These are phyloP conservation scores for Phocides pigmalion DNA, from an alignment of 1,140 invertebrate genomes.

Conservation along the genomic window DNA sequence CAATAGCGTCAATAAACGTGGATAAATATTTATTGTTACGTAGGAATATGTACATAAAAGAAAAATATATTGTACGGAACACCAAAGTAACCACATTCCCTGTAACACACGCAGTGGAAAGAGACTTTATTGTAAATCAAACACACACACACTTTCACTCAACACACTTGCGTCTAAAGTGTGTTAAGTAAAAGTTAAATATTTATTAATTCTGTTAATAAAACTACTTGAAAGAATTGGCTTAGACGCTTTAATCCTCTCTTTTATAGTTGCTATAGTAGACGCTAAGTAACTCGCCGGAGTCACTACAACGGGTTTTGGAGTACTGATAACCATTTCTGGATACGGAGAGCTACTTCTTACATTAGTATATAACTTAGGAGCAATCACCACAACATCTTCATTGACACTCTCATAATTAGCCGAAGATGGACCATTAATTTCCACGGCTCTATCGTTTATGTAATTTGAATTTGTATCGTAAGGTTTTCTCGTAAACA, in stretches of 20 bases:
- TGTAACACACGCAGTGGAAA: too few species aligned
- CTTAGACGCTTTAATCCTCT: conserved; percentile 52
- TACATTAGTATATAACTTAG: conserved; percentile 49
- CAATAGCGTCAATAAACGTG: too few species aligned
- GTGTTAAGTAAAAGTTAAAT: conserved; percentile 46
- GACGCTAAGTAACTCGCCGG: conserved; percentile 61
- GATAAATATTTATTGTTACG: too few species aligned
- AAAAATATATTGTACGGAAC: too few species aligned
- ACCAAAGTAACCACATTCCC: too few species aligned
- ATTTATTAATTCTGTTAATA: conserved; percentile 67
- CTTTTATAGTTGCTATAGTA: conserved; percentile 58
- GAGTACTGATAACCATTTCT: conserved; percentile 29
- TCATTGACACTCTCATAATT: conserved; percentile 51
- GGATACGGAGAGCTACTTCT: conserved; percentile 36
- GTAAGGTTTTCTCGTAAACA: conserved; percentile 49
- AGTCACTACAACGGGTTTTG: conserved; percentile 39
- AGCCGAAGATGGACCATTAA: conserved; percentile 51
- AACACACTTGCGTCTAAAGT: too few species aligned
- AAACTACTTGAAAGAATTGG: conserved; percentile 61
- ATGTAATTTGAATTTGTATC: conserved; percentile 36
- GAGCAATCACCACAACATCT: conserved; percentile 56
- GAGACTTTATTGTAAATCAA: too few species aligned
- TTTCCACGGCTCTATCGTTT: conserved; percentile 40
- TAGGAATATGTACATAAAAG: too few species aligned
- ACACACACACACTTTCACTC: too few species aligned